Evolutionary conservation across 1,140 invertebrate genomes (phyloP).

Genomic region (Drosophila fuyamai): DNA sequence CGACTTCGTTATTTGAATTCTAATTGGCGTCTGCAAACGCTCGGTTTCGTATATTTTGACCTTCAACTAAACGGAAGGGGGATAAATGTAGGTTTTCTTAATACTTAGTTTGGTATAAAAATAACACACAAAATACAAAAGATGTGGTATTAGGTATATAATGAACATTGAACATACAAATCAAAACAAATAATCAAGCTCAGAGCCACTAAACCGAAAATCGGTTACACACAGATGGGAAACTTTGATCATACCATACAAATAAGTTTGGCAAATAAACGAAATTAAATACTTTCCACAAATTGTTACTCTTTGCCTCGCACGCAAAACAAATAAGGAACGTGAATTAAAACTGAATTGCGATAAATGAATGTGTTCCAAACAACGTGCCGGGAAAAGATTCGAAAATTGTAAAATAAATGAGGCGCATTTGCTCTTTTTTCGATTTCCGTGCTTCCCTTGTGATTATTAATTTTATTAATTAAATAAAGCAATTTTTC

Average conservation of each 20-base stretch:
- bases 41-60: slow-evolving; percentile 76
- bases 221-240: slow-evolving; percentile 40
- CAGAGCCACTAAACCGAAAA: slow-evolving; percentile 48
- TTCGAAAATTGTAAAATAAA: slow-evolving; percentile 25
- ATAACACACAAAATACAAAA: slow-evolving; percentile 43
- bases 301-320: slow-evolving; percentile 2
- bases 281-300: slow-evolving; percentile 18
- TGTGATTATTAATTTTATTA: slow-evolving; percentile 45
- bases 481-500: slow-evolving; percentile 45
- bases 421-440: slow-evolving; percentile 5
- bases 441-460: slow-evolving; percentile 13
- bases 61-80: slow-evolving; percentile 71
- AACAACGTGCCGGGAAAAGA: slow-evolving; percentile 33
- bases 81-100: slow-evolving; percentile 59
- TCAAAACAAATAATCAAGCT: slow-evolving; percentile 76
- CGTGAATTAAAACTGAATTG: slow-evolving; percentile 10
- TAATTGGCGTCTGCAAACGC: slow-evolving; percentile 68
- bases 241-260: slow-evolving; percentile 18
- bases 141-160: slow-evolving; percentile 23
- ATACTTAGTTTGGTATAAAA: slow-evolving; percentile 29
- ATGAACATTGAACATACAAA: slow-evolving; percentile 57
- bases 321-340: slow-evolving; percentile 20
- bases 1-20: slow-evolving; percentile 54
- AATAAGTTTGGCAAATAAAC: slow-evolving; percentile 17
- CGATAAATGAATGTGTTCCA: slow-evolving; percentile 1